Evolutionary conservation across 2,888 invertebrate species (phyloP).

Genomic region (Dryobotodes eremita): DNA sequence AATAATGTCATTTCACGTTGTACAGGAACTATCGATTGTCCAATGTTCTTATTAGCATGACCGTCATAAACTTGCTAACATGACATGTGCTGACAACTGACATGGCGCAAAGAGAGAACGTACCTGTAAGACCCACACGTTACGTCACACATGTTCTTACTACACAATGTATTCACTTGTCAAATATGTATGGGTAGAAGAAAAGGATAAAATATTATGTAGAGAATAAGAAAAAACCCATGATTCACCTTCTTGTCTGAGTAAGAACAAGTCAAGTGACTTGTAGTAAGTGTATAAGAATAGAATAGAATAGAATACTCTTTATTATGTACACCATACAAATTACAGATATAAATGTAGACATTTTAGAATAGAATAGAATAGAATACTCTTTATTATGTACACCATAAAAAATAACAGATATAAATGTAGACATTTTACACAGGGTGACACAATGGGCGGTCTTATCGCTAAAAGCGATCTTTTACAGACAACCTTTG

Average conservation of each 20-base stretch:
- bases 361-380: too few relatives aligned
- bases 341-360: conserved; percentile 6
- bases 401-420: too few relatives aligned
- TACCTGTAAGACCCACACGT: conserved; percentile 29
- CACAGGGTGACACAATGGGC: too few relatives aligned
- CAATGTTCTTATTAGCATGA: conserved; percentile 56
- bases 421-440: too few relatives aligned
- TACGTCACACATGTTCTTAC: conserved; percentile 21
- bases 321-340: neutral
- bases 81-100: conserved; percentile 53
- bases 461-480: too few relatives aligned
- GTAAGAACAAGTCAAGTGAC: too few relatives aligned
- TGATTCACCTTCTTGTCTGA: too few relatives aligned
- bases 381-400: too few relatives aligned
- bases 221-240: neutral
- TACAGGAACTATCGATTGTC: conserved; percentile 39
- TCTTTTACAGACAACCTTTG: too few relatives aligned
- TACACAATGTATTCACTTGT: neutral
- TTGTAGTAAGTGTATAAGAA: too few relatives aligned
- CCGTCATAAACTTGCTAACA: conserved; percentile 61
- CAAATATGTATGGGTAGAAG: neutral
- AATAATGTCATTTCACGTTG: conserved; percentile 27
- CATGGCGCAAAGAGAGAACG: conserved; percentile 51
- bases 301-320: neutral
- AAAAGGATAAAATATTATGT: neutral